These are phyloP conservation scores for Acipenser transmontanus DNA, from an alignment of 2,797 vertebrate genomes.

Conservation along the genomic window DNA sequence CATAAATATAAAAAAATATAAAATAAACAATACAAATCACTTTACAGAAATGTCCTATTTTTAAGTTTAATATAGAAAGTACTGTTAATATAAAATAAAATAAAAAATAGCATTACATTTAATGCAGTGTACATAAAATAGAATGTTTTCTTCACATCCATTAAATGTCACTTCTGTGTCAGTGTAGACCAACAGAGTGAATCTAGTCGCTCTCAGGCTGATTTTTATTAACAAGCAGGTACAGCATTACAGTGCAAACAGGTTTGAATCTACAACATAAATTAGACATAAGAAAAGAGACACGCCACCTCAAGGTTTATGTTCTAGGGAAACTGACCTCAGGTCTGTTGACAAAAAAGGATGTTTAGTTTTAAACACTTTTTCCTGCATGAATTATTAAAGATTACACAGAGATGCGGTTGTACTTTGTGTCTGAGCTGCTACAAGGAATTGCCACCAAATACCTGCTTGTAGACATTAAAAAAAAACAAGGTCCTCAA, in stretches of 20 bases:
- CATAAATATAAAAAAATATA: too few species aligned
- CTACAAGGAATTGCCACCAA: constrained; percentile 62
- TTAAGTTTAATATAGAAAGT: too few species aligned
- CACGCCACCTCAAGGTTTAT: constrained; percentile 39
- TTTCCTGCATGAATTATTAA: constrained; percentile 64
- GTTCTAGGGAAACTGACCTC: constrained; percentile 49
- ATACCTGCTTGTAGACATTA: constrained; percentile 63
- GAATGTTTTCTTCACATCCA: too few species aligned
- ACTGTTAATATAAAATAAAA: too few species aligned
- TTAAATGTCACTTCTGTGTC: too few species aligned
- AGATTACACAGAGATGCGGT: constrained; percentile 50
- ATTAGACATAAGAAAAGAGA: constrained; percentile 35
- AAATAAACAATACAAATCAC: too few species aligned
- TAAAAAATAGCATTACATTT: too few species aligned
- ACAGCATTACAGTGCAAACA: background rate
- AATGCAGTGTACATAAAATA: too few species aligned
- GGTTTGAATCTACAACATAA: background rate
- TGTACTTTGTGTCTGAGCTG: constrained; percentile 44
- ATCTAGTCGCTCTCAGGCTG: background rate
- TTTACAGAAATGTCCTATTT: too few species aligned
- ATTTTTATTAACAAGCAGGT: constrained; percentile 2
- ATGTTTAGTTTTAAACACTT: constrained; percentile 55
- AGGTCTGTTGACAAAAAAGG: constrained; percentile 56
- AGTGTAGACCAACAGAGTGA: background rate
- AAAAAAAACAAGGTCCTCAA: constrained; percentile 63